Percentiles rank a stretch among this genome's conserved stretches.
These are phyloP conservation scores for Cataglyphis albicans DNA, from an alignment of 2,888 invertebrate species.

Conservation along the genomic window DNA sequence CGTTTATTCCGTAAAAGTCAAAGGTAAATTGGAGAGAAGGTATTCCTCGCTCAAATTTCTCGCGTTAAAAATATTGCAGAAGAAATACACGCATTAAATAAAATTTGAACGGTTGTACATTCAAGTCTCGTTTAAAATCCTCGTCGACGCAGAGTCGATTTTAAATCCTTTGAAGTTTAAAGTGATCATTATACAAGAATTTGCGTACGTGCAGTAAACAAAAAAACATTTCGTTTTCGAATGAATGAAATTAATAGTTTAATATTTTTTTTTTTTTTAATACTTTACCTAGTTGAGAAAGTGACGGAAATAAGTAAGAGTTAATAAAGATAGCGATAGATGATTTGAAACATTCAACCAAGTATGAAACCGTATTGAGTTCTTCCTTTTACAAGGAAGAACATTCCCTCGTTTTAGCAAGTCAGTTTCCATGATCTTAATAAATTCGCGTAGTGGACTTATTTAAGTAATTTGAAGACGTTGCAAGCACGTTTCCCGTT, in stretches of 20 bases:
- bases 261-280: too few species aligned
- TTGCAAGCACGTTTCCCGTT: not conserved
- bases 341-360: not conserved
- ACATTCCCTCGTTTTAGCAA: not conserved
- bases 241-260: conserved; percentile 7
- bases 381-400: not conserved
- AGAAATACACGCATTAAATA: not conserved
- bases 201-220: not conserved
- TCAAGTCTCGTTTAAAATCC: conserved; percentile 8
- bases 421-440: conserved; percentile 50
- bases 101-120: not conserved
- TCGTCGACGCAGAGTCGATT: not conserved
- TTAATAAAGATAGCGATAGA: conserved; percentile 1
- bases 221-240: not conserved
- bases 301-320: not conserved
- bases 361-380: not conserved
- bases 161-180: not conserved
- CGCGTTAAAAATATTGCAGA: not conserved
- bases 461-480: conserved; percentile 55
- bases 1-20: not conserved
- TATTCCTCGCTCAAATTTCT: not conserved
- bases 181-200: not conserved
- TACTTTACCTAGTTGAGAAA: not conserved
- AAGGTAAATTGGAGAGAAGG: conserved; percentile 19
- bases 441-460: conserved; percentile 60